Conservation (phyloP, 1,140 invertebrate genomes). For the Tenebrio molitor region DNA sequence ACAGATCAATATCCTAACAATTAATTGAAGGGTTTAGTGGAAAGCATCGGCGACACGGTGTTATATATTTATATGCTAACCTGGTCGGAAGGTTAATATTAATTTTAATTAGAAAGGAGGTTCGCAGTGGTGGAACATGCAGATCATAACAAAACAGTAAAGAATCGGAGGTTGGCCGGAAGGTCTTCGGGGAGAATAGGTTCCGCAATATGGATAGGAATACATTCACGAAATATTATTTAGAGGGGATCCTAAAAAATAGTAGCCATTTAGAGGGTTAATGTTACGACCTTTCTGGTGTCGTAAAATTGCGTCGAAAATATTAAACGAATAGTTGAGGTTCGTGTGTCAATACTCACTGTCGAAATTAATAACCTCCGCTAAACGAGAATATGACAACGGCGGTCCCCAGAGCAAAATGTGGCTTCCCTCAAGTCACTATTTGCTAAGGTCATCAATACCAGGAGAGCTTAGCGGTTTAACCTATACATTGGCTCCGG, state of each 20-base stretch:
- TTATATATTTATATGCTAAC: constrained; percentile 14
- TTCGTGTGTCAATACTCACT: constrained; percentile 16
- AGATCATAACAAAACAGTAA: constrained; percentile 11
- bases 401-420: constrained; percentile 15
- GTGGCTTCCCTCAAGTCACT: constrained; percentile 35
- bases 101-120: constrained; percentile 7
- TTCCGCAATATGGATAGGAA: constrained; percentile 1
- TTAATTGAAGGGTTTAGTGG: constrained; percentile 16
- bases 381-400: constrained; percentile 11
- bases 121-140: background rate
- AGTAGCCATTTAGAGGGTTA: constrained; percentile 35
- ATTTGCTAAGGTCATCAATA: constrained; percentile 44
- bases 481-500: constrained; percentile 21
- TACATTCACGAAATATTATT: constrained; percentile 20
- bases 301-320: constrained; percentile 29
- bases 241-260: constrained; percentile 29
- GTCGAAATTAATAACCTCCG: constrained; percentile 18
- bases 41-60: constrained; percentile 12
- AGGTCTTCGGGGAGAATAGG: constrained; percentile 8
- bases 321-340: constrained; percentile 32
- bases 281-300: constrained; percentile 34
- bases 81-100: background rate
- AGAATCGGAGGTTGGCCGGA: constrained; percentile 17
- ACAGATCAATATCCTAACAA: constrained; percentile 18
- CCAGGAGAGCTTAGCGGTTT: constrained; percentile 37